These are phyloP conservation scores for Mesopsocus fuscifrons DNA, from an alignment of 2,888 invertebrate species.

Conservation along the genomic window DNA sequence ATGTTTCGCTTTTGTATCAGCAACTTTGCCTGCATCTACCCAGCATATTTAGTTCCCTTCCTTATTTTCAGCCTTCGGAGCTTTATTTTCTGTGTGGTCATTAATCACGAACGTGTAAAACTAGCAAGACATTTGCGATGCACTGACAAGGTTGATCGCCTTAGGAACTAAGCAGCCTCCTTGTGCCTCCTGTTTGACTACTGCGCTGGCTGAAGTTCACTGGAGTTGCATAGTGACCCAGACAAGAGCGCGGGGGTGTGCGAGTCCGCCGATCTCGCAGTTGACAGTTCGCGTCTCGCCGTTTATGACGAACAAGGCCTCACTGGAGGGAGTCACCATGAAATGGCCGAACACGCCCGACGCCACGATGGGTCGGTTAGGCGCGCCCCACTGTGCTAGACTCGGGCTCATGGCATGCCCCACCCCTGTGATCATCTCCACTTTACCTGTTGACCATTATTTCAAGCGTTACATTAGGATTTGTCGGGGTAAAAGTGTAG, in stretches of 20 bases:
- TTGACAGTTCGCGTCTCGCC: conserved; percentile 49
- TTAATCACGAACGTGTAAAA: no score
- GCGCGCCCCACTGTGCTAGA: conserved; percentile 40
- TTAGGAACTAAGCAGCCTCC: no score
- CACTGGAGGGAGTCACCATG: conserved; percentile 49
- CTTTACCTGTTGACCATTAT: conserved; percentile 43
- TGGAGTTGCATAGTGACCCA: conserved; percentile 42
- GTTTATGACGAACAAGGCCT: conserved; percentile 49
- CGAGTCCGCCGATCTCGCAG: conserved; percentile 51
- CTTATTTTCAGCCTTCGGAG: no score
- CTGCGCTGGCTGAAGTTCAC: conserved; percentile 23
- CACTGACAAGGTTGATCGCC: no score
- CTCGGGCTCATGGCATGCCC: conserved; percentile 37
- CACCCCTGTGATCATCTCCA: conserved; percentile 55
- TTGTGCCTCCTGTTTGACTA: no score
- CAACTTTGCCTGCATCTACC: no score
- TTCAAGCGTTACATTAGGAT: no score
- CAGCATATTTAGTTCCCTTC: no score
- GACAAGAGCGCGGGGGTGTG: conserved; percentile 41
- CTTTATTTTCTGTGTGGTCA: no score
- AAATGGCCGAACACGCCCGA: conserved; percentile 52
- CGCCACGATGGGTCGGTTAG: conserved; percentile 42
- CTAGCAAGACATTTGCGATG: no score
- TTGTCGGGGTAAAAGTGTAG: no score
- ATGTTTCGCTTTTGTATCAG: no score